These are phyloP conservation scores for Apamea crenata DNA, from an alignment of 2,888 invertebrate species.

Conservation along the genomic window DNA sequence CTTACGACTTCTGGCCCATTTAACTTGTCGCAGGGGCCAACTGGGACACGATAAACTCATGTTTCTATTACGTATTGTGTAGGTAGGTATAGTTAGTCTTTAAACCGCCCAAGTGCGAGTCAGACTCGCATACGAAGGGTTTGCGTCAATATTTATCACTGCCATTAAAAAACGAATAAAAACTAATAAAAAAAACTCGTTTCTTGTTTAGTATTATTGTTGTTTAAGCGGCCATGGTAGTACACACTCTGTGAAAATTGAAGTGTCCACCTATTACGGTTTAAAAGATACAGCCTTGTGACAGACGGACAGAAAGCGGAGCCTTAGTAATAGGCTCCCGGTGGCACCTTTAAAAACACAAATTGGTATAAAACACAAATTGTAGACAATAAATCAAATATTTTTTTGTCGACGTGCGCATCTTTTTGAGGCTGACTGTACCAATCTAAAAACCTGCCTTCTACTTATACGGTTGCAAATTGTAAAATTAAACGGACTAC, in stretches of 20 bases:
- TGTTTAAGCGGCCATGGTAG: not conserved
- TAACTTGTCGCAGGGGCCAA: constrained; percentile 21
- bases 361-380: not conserved
- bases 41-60: constrained; percentile 29
- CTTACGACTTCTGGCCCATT: constrained; percentile 42
- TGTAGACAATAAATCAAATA: not conserved
- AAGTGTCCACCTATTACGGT: not conserved
- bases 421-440: not conserved
- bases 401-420: not conserved
- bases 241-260: not conserved
- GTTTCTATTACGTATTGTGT: constrained; percentile 27
- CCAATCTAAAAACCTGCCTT: not conserved
- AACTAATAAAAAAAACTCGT: not conserved
- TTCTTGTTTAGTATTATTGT: not conserved
- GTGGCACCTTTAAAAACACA: no score
- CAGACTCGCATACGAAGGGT: not conserved
- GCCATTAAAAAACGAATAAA: not conserved
- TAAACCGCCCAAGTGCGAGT: not conserved
- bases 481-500: not conserved
- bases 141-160: not conserved
- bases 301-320: not conserved
- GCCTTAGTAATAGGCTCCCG: not conserved
- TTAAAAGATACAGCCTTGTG: not conserved
- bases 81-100: not conserved
- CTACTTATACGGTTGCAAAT: not conserved